Conservation (phyloP, 30 jellyfish, hydroid and myxozoan genomes). For the Hydractinia echinata region DNA sequence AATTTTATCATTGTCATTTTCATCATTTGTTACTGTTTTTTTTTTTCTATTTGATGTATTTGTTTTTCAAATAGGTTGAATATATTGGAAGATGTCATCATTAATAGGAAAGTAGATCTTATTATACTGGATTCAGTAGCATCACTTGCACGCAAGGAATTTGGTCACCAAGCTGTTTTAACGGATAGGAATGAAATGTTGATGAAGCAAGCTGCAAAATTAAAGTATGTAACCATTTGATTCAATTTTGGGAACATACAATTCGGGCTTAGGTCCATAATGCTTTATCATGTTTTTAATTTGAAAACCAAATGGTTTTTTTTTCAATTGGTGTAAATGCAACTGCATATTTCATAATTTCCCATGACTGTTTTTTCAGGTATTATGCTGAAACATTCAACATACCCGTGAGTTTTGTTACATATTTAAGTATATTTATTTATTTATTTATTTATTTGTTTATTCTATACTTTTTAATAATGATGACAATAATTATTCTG, state of each 20-base stretch:
- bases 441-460: neutral
- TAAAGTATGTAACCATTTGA: neutral
- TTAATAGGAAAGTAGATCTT: neutral
- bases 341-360: neutral
- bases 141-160: slow-evolving; percentile 22
- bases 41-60: neutral
- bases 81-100: slow-evolving; percentile 7
- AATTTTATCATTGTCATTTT: too few species aligned
- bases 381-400: slow-evolving; percentile 20
- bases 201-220: slow-evolving; percentile 2
- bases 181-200: slow-evolving; percentile 16
- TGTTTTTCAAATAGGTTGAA: neutral
- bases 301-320: too few species aligned
- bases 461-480: neutral
- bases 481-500: too few species aligned
- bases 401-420: slow-evolving; percentile 19
- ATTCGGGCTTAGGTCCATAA: too few species aligned
- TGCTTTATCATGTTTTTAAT: too few species aligned
- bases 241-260: too few species aligned
- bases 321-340: too few species aligned
- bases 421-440: neutral
- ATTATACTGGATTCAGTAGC: slow-evolving; percentile 20
- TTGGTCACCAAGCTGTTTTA: neutral
- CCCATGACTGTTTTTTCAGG: neutral
- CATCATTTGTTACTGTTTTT: neutral